These are phyloP conservation scores for Lasioglossum zephyrum DNA, from an alignment of 2,888 invertebrate genomes.

Conservation along the genomic window DNA sequence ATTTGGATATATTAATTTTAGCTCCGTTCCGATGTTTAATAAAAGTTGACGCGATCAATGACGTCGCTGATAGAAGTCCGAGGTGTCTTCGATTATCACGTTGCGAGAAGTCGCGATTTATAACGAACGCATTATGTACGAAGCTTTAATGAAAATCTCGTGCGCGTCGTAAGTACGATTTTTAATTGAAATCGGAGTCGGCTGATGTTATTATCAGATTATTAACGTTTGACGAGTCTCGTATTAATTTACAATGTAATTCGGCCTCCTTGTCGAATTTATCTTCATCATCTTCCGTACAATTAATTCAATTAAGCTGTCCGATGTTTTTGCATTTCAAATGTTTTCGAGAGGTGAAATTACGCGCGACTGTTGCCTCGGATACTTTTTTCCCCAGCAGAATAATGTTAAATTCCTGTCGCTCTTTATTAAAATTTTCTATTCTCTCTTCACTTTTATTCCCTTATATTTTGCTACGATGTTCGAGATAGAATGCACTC, in stretches of 20 bases:
- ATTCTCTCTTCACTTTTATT: not conserved
- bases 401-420: not conserved
- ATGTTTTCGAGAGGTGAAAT: not conserved
- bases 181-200: not conserved
- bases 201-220: not conserved
- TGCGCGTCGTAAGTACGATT: not conserved
- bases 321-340: not conserved
- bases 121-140: not conserved
- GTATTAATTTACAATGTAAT: slow-evolving; percentile 1
- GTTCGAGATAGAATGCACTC: no score
- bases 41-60: not conserved
- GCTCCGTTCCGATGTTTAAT: not conserved
- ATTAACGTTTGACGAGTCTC: not conserved
- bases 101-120: not conserved
- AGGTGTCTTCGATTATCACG: not conserved
- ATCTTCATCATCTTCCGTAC: not conserved
- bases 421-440: not conserved
- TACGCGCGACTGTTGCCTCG: not conserved
- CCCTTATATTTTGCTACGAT: not conserved
- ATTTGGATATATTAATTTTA: not conserved
- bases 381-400: not conserved
- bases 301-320: not conserved
- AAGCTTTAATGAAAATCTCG: not conserved
- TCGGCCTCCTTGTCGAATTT: not conserved
- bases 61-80: not conserved